Evolutionary conservation across 2,113 vertebrate genomes (phyloP), one percentile per base, ranked within the genome.

Genomic region (Aix galericulata): DNA sequence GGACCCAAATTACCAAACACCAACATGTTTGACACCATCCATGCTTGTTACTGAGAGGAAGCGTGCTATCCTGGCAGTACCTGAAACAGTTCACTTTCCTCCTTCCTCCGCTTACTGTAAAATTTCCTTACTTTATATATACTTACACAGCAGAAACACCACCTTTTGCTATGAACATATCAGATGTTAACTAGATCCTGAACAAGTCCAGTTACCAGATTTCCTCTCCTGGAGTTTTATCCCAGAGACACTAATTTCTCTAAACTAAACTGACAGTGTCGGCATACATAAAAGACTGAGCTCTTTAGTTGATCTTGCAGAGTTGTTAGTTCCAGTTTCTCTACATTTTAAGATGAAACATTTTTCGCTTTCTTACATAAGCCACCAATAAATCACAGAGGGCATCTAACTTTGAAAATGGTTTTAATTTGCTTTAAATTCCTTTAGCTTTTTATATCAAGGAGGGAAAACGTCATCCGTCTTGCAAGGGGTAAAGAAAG

Each of bases 401-500:
- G 21, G 11, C 13, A 90, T 26, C 75, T 68, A 77, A 29, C 53
- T 27, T 53, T 16, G 62, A 26, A 36, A 17, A 6, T 36, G 84
- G 36, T 25, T 40, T 34, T 8, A 73, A 59, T 71, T 71, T 58
- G 53, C 36, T 73, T 88, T 64, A 55, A 36, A 64, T 46, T 56
- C 38, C 40, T 88, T 83, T 32, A 81, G 42, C 73, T 71, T 83
- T 87, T 68, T 62, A 91, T 36, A 82, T 31, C 31, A 71, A 56
- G 38, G 62, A 85, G 7, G 32, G 58, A 91, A 82, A 92, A 91
- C 8, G 36, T 26, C 34, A 64, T 89, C 63, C 89, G 89, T 96
- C 56, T 66, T 83, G 58, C 87, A 94, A 89, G 34, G 11, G 44
- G 74, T 77, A 96, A 95, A 89, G 59, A 93, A 85, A 95, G 62